Evolutionary conservation across 2,113 vertebrate genomes (phyloP), one percentile per base, ranked within the genome.

Genomic region (Leptodactylus fuscus): DNA sequence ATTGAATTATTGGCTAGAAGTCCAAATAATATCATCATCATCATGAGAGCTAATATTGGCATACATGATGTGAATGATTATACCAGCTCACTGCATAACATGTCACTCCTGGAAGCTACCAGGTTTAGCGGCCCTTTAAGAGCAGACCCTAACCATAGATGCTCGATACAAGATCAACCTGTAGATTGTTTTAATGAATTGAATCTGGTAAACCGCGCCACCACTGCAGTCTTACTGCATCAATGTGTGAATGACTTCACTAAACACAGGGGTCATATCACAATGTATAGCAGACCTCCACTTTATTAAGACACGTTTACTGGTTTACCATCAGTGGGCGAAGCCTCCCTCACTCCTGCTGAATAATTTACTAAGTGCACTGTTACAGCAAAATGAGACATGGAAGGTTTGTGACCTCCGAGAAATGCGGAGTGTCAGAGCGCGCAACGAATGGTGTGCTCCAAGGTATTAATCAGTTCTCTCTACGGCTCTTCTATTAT

Each of bases 321-420:
- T 79, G 76, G 51, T 60, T 44, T 62, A 80, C 53, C 77, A 8
- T 80, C 76, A 38, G 34, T 60, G 53, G 76, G 76, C 51, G 76
- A 58, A 80, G 53, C 77, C 77, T 62, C 34, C 55, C 4, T 80
- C 77, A 44, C 36, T 36, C 55, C 16, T 13, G 49, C 49, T 80
- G 77, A 60, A 80, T 80, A 80, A 80, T 80, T 80, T 80, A 79
- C 76, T 58, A 60, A 80, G 77, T 80, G 77, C 77, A 60, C 2
- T 80, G 77, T 80, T 80, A 41, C 53, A 80, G 53, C 77, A 60
- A 44, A 80, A 80, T 80, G 77, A 80, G 77, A 62, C 48, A 38
- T 15, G 77, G 22, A 18, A 80, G 53, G 53, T 41, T 60, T 80
- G 36, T 80, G 77, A 80, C 77, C 77, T 80, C 32, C 7, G 53